Percentiles rank a stretch among this genome's conserved stretches.
Evolutionary conservation across 2,888 invertebrate genomes (phyloP).

Genomic region (Pelosia muscerda): DNA sequence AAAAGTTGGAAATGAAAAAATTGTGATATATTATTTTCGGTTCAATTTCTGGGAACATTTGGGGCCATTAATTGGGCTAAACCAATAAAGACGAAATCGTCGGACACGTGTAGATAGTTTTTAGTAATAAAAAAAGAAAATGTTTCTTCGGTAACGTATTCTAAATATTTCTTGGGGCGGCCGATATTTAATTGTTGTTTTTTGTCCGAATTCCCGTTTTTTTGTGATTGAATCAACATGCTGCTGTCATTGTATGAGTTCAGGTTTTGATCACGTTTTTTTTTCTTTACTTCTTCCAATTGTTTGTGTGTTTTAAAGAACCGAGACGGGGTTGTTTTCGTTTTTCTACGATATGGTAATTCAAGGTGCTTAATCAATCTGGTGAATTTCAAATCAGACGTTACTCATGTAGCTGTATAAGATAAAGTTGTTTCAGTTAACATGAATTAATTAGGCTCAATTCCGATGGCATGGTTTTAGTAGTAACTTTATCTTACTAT

Average conservation of each 20-base stretch:
- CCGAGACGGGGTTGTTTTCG: constrained; percentile 66
- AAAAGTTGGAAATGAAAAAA: constrained; percentile 66
- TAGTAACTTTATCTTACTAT: not conserved
- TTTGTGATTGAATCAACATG: constrained; percentile 86
- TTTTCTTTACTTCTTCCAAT: constrained; percentile 74
- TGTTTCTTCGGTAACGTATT: constrained; percentile 68
- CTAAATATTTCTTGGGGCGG: constrained; percentile 83
- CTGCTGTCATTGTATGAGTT: constrained; percentile 86
- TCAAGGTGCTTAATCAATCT: constrained; percentile 75
- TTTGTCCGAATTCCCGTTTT: constrained; percentile 83
- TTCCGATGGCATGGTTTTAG: not conserved
- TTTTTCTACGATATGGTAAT: constrained; percentile 73
- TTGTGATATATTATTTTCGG: constrained; percentile 72
- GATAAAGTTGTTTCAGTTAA: constrained; percentile 31
- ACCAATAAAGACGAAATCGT: constrained; percentile 84
- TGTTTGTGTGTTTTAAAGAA: constrained; percentile 84
- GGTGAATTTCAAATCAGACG: constrained; percentile 73
- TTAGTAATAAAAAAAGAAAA: constrained; percentile 62
- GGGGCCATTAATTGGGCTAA: constrained; percentile 82
- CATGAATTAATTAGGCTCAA: constrained; percentile 16
- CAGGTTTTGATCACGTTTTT: constrained; percentile 81
- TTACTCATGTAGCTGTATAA: constrained; percentile 53
- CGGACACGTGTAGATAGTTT: constrained; percentile 77
- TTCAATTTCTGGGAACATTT: constrained; percentile 75
- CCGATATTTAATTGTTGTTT: constrained; percentile 85